Evolutionary conservation across 64 coral and sea anemone genomes (phyloP).

Genomic region (Exaiptasia diaphana): DNA sequence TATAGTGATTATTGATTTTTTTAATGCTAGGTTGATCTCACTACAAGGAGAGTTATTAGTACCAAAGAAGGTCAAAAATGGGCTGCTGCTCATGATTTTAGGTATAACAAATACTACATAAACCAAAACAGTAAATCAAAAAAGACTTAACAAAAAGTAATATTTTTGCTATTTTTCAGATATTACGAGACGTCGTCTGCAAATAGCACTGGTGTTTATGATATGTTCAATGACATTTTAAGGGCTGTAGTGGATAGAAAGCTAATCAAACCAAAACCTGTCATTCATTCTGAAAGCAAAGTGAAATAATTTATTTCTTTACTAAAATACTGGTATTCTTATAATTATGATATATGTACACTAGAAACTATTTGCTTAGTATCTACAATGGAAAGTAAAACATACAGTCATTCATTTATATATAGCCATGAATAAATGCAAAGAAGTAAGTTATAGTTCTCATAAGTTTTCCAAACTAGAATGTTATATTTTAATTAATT

Average conservation of each 20-base stretch:
- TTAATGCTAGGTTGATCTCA: conserved; percentile 48
- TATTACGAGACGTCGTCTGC: conserved; percentile 94
- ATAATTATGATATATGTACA: neutral
- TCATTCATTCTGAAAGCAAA: conserved; percentile 39
- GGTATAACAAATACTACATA: conserved; percentile 1
- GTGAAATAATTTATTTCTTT: neutral
- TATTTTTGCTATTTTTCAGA: conserved; percentile 5
- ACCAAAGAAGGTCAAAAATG: conserved; percentile 88
- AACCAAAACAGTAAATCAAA: neutral
- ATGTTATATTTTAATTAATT: no score
- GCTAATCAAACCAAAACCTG: conserved; percentile 78
- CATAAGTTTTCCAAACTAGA: no score
- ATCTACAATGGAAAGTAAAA: neutral
- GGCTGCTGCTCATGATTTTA: conserved; percentile 74
- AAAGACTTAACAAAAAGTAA: neutral
- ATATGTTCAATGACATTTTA: conserved; percentile 83
- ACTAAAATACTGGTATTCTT: conserved; percentile 15
- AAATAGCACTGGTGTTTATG: conserved; percentile 74
- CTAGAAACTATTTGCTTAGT: neutral
- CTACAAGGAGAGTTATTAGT: conserved; percentile 64
- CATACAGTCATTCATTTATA: neutral
- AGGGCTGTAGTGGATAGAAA: conserved; percentile 71
- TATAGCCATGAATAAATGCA: no score
- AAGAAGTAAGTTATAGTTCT: no score
- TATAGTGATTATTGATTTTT: no score